phyloP scores from a whole-genome alignment of 2,888 invertebrate genomes.

The Shargacucullia verbasci region DNA sequence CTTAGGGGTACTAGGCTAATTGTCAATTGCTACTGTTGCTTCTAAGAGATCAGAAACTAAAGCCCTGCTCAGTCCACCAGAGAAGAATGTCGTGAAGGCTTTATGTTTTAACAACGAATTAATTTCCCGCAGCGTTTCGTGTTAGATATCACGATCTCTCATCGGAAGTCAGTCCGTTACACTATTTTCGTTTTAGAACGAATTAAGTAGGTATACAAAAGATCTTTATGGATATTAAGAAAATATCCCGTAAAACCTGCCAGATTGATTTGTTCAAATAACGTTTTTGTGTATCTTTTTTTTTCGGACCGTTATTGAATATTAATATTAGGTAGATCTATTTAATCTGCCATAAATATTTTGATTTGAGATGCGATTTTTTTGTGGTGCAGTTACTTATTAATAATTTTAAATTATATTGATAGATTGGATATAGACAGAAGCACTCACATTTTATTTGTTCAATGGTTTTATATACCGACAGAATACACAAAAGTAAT shows the following conservation, averaged over 20 bases:
- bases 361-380: too few species aligned
- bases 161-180: conserved; percentile 41
- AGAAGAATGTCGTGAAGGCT: not conserved
- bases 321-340: too few species aligned
- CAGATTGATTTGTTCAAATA: conserved; percentile 1
- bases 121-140: conserved; percentile 26
- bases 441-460: too few species aligned
- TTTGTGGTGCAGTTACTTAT: too few species aligned
- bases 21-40: too few species aligned
- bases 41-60: too few species aligned
- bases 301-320: conserved; percentile 31
- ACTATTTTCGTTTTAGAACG: conserved; percentile 40
- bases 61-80: not conserved
- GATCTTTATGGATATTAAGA: conserved; percentile 48
- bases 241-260: conserved; percentile 47
- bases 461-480: too few species aligned
- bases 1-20: too few species aligned
- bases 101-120: conserved; percentile 25
- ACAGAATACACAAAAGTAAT: too few species aligned
- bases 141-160: conserved; percentile 26
- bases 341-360: conserved; percentile 1
- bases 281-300: not conserved
- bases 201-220: too few species aligned
- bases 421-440: too few species aligned
- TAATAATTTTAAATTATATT: too few species aligned